These are phyloP conservation scores for Pseudomyrmex dendroicus DNA, from an alignment of 1,140 invertebrate genomes.

Conservation along the genomic window DNA sequence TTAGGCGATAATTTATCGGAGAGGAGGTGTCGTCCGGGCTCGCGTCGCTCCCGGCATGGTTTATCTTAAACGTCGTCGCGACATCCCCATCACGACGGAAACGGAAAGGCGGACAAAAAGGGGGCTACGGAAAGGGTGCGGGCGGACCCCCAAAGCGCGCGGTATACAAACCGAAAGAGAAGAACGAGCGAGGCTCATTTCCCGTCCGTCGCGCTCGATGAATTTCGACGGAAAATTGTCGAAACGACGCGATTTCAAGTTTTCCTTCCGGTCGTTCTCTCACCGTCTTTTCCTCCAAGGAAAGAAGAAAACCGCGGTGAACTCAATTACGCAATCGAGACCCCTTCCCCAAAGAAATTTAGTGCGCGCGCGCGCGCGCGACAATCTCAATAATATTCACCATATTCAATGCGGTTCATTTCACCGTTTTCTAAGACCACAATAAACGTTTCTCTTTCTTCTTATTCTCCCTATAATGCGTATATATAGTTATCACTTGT, in stretches of 20 bases:
- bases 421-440: not conserved
- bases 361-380: not conserved
- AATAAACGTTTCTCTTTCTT: not conserved
- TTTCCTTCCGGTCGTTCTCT: constrained; percentile 38
- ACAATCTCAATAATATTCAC: not conserved
- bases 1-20: constrained; percentile 54
- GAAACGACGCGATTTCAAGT: constrained; percentile 57
- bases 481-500: constrained; percentile 23
- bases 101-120: constrained; percentile 56
- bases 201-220: constrained; percentile 60
- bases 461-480: not conserved
- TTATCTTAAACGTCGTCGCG: constrained; percentile 34
- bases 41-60: no score
- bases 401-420: not conserved
- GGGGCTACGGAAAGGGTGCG: not conserved
- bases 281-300: not conserved
- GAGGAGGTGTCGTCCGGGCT: not conserved
- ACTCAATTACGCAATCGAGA: constrained; percentile 38
- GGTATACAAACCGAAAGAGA: constrained; percentile 60
- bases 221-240: constrained; percentile 68
- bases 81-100: not conserved
- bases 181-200: constrained; percentile 63
- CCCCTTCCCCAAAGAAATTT: not conserved
- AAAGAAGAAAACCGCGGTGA: not conserved
- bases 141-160: no score